Evolutionary conservation across 2,113 vertebrate genomes (phyloP).

Genomic region (Scatophagus argus): DNA sequence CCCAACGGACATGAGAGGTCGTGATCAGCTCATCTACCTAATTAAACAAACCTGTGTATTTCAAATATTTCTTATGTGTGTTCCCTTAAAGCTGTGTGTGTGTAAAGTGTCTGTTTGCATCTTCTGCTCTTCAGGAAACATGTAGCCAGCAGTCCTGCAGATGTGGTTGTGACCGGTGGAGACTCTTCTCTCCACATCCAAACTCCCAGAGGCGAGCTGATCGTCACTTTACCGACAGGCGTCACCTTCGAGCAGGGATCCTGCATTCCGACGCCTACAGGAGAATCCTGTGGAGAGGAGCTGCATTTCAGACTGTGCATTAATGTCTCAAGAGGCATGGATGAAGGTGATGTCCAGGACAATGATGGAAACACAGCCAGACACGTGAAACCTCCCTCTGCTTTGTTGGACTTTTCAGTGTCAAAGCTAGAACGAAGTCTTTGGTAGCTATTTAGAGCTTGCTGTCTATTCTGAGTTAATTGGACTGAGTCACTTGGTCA

Average conservation of each 20-base stretch:
- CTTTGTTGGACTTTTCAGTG: slow-evolving; percentile 1
- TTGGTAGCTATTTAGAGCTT: slow-evolving; percentile 54
- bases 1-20: background rate
- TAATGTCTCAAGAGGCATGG: slow-evolving; percentile 36
- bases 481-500: slow-evolving; percentile 58
- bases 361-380: slow-evolving; percentile 10
- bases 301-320: slow-evolving; percentile 88
- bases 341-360: slow-evolving; percentile 74
- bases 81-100: background rate
- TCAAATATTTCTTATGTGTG: background rate
- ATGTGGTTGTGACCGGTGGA: slow-evolving; percentile 79
- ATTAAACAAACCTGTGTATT: background rate
- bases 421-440: slow-evolving; percentile 45
- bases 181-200: slow-evolving; percentile 77
- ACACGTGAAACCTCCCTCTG: slow-evolving; percentile 1
- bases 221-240: slow-evolving; percentile 83
- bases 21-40: background rate
- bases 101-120: background rate
- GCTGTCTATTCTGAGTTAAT: slow-evolving; percentile 50
- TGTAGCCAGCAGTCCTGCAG: slow-evolving; percentile 63
- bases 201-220: slow-evolving; percentile 65
- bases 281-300: slow-evolving; percentile 80
- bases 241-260: slow-evolving; percentile 86
- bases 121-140: slow-evolving; percentile 75
- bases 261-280: slow-evolving; percentile 79